Evolutionary conservation across 2,797 vertebrate genomes (phyloP).

Genomic region (Acrossocheilus fasciatus): DNA sequence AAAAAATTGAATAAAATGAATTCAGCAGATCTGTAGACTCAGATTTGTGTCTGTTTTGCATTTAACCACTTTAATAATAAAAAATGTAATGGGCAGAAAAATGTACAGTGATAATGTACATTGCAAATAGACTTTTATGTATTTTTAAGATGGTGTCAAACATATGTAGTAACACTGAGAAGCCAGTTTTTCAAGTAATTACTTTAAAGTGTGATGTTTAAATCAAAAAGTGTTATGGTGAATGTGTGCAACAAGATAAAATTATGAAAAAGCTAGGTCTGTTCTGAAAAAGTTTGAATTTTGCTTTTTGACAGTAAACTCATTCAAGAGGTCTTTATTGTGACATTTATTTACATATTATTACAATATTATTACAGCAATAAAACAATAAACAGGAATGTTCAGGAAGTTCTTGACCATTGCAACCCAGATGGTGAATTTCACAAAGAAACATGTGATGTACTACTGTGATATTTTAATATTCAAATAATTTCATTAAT

Average conservation of each 20-base stretch:
- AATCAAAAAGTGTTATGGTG: not conserved
- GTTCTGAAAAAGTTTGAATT: not conserved
- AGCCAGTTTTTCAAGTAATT: not conserved
- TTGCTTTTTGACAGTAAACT: not conserved
- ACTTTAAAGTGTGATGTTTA: not conserved
- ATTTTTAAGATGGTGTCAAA: not conserved
- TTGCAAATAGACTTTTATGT: not conserved
- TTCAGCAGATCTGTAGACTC: constrained; percentile 44
- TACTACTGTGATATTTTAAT: not conserved
- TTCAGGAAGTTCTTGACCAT: not conserved
- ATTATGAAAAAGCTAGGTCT: not conserved
- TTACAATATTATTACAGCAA: too few species aligned
- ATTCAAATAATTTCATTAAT: not conserved
- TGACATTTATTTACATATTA: not conserved
- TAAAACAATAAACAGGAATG: not conserved
- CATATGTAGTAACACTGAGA: not conserved
- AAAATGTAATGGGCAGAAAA: not conserved
- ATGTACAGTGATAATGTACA: not conserved
- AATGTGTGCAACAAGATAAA: too few species aligned
- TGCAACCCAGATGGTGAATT: not conserved
- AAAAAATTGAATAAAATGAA: constrained; percentile 57
- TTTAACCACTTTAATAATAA: not conserved
- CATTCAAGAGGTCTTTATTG: not conserved
- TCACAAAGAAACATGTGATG: not conserved
- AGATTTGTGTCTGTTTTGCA: not conserved